Conservation (phyloP, 2,888 invertebrate species). For the Rhogogaster chlorosoma region DNA sequence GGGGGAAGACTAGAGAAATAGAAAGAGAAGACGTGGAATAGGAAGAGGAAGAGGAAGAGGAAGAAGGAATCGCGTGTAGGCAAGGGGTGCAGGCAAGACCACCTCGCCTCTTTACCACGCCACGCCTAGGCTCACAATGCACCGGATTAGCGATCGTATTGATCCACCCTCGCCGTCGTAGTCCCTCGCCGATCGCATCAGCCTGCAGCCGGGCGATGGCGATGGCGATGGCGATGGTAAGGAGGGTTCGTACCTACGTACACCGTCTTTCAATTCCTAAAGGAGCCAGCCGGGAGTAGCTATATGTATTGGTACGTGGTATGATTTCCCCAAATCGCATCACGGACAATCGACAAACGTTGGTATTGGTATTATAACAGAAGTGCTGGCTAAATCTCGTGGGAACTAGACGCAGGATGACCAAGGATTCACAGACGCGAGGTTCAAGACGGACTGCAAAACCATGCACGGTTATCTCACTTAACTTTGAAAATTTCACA, state of each 20-base stretch:
- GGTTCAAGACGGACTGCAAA: not conserved
- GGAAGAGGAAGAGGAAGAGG: constrained; percentile 53
- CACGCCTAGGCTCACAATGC: constrained; percentile 78
- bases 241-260: not conserved
- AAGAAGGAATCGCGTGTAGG: constrained; percentile 60
- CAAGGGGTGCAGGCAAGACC: constrained; percentile 70
- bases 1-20: constrained; percentile 44
- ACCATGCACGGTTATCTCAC: not conserved
- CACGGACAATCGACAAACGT: not conserved
- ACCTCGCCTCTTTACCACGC: constrained; percentile 76
- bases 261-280: not conserved
- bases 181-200: constrained; percentile 67
- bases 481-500: not conserved
- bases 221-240: constrained; percentile 40
- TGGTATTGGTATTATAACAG: not conserved
- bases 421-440: not conserved
- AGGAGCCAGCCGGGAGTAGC: not conserved
- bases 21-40: constrained; percentile 56
- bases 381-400: not conserved
- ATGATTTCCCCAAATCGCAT: not conserved
- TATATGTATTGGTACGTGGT: not conserved
- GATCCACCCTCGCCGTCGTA: constrained; percentile 75
- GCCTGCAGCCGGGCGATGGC: constrained; percentile 45
- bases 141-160: constrained; percentile 78
- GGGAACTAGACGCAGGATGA: not conserved